Percentiles rank a stretch among this genome's conserved stretches.
Evolutionary conservation across 2,797 vertebrate genomes (phyloP).

Genomic region (Scolopax rusticola): DNA sequence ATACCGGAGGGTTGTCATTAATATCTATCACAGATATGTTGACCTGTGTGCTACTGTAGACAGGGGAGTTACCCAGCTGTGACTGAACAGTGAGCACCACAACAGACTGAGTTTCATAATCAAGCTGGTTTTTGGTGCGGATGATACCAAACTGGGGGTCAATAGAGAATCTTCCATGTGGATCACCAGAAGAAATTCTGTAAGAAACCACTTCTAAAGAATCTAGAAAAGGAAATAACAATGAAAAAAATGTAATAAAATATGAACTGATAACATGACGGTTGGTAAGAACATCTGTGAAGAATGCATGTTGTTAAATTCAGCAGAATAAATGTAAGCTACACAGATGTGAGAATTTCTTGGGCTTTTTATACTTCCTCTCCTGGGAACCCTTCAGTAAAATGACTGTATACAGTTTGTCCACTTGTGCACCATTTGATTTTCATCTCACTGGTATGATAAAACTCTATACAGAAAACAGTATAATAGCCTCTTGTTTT

Average conservation of each 20-base stretch:
- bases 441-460: slow-evolving; percentile 10
- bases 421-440: neutral
- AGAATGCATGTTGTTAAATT: neutral
- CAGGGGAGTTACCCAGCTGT: slow-evolving; percentile 75
- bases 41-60: slow-evolving; percentile 88
- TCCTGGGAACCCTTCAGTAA: neutral
- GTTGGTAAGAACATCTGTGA: neutral
- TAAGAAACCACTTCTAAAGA: slow-evolving; percentile 84
- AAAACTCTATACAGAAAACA: slow-evolving; percentile 9
- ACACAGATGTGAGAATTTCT: neutral
- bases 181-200: slow-evolving; percentile 89
- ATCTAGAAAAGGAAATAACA: slow-evolving; percentile 75
- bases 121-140: slow-evolving; percentile 82
- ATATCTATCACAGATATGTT: slow-evolving; percentile 86
- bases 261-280: neutral
- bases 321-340: neutral
- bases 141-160: slow-evolving; percentile 87
- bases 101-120: slow-evolving; percentile 84
- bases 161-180: slow-evolving; percentile 83
- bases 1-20: slow-evolving; percentile 89
- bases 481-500: slow-evolving; percentile 8
- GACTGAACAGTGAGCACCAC: slow-evolving; percentile 87
- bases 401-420: neutral
- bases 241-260: neutral
- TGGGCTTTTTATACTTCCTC: neutral